Conservation (phyloP, 2,113 vertebrate species). For the Plotosus lineatus region DNA sequence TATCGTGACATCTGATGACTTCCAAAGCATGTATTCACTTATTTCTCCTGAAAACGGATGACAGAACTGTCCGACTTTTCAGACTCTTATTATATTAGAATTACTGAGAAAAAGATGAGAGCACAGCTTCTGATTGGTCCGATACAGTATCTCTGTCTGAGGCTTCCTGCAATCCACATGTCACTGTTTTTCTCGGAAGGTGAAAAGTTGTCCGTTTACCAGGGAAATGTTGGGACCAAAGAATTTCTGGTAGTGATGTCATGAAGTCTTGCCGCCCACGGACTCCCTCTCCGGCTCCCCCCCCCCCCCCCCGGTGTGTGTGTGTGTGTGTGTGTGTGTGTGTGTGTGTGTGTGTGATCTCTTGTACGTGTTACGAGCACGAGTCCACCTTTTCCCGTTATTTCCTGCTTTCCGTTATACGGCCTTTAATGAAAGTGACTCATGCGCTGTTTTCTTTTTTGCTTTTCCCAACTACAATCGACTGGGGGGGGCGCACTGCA, state of each 20-base stretch:
- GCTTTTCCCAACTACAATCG: neutral
- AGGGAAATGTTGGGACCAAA: neutral
- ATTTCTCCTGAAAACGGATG: neutral
- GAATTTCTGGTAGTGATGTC: constrained; percentile 24
- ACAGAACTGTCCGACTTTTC: too few relatives aligned
- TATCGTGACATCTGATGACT: neutral
- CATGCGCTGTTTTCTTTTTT: constrained; percentile 14
- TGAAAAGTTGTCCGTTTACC: neutral
- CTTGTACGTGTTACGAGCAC: constrained; percentile 2
- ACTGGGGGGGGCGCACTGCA: neutral
- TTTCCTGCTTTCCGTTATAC: constrained; percentile 23
- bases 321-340: neutral
- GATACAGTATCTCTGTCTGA: neutral
- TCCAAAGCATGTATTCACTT: neutral
- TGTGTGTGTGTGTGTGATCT: neutral
- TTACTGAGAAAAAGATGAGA: too few relatives aligned
- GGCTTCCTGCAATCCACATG: neutral
- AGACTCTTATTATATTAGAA: too few relatives aligned
- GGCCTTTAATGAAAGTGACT: constrained; percentile 14
- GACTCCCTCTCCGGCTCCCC: neutral
- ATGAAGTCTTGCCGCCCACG: neutral
- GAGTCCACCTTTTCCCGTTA: constrained; percentile 34
- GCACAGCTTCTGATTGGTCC: neutral
- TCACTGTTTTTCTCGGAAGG: neutral
- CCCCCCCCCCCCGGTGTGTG: neutral